Evolutionary conservation across 2,113 vertebrate species (phyloP), one percentile per base, ranked within the genome.

Genomic region (Hippocampus comes): DNA sequence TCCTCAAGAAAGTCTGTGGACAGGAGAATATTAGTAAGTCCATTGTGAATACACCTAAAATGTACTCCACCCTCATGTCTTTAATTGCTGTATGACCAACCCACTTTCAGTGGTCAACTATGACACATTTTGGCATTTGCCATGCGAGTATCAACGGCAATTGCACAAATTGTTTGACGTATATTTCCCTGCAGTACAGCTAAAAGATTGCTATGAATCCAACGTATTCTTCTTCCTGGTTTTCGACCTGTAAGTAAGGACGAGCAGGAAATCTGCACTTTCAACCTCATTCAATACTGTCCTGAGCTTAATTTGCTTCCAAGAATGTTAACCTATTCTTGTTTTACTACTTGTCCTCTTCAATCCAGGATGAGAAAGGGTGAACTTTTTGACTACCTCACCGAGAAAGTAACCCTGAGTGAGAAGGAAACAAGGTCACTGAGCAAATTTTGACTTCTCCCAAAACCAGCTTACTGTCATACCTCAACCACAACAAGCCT

Each of bases 351-450:
- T 65, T 65, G n/a, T 65, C 34, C 68, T 70, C 68, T 72, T 68
- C 42, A n/a, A 42, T 0, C 9, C 88, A 99, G 97, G 87, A 99
- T 99, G 97, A 98, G 83, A 87, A 96, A 76, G 90, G 97, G 97
- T 8, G 97, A 99, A 81, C 95, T 99, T 75, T 99, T 99, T 46
- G 97, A 99, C 87, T 99, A 99, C 87, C 96, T 99, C 82, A 99
- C 96, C 0, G 97, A 99, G 88, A 97, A 96, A 84, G 97, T 98
- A 61, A 98, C 96, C 15, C 85, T 99, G 75, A 97, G 94, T 0
- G 97, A 99, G 86, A 99, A 97, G 84, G 96, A 99, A 90, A 97
- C 96, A 75, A 96, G 97, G 97, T 99, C 79, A 69, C 83, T 66
- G 3, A 66, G 42, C 0, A 12, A 23, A 14, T 43, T 41, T 43